Base-by-base conservation (phyloP, 2,797 vertebrate species). In the Rhabdomys pumilio region DNA sequence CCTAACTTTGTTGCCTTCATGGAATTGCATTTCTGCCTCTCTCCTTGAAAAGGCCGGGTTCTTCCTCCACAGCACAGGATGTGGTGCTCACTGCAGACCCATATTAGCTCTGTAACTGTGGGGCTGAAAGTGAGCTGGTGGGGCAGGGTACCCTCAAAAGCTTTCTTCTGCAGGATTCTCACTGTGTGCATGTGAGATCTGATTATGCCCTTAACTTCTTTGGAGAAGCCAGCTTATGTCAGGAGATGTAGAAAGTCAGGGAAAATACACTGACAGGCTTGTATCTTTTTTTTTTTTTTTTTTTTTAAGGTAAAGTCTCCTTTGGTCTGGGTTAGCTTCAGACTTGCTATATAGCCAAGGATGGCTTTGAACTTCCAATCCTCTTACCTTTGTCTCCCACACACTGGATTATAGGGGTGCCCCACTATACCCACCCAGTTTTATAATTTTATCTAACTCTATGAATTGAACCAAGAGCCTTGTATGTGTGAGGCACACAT, bases 1-100 rank as follows among this genome's bases (percentile, higher is more conserved):
- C 12, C 59, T 14, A 20, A 44, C 41, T 5, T 72, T 15, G 10
- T 84, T 31, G 55, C 82, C 63, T 59, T 9, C 2, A 34, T 63
- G 57, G 90, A 87, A 20, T 88, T 73, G 92, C 92, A 67, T 92
- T 92, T 65, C 59, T 97, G 84, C 67, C 77, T 81, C 53, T 92
- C 0, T 1, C 80, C 86, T 89, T 91, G 84, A 91, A 90, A 97
- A 57, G 55, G 15, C 87, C 95, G 72, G 81, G 81, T 57, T 31
- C 69, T 53, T 89, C 57, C 38, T 77, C 63, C 44, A 80, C 44
- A 26, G 57, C 15, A 11, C 67, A 86, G 76, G 84, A 93, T 72
- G 38, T 73, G 73, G 88, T 84, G 9, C 57, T 53, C 34, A 29
- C 90, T 91, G 44, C 88, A 91, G 92, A 81, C 76, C 72, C 82